Base-by-base conservation (phyloP, 2,797 vertebrate species). In the Tokudaia tokunoshimensis region DNA sequence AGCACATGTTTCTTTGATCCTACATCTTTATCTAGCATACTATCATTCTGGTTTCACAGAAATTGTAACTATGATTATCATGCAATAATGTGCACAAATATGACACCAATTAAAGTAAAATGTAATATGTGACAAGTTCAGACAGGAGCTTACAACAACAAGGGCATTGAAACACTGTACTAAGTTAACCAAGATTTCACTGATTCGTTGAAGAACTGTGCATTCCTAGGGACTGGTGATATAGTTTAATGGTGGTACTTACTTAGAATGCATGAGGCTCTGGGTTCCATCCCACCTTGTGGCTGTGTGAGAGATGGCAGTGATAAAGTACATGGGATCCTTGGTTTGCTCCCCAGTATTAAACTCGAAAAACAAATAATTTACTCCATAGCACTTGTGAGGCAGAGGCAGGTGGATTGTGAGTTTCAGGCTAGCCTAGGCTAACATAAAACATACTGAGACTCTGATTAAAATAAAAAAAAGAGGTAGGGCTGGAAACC, bases 71-170 rank as follows among this genome's bases (percentile, higher is more conserved):
- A 57, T 22, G 63, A 84, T 83, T 5, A 20, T n/a, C 7, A 44
- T 12, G 72, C 13, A 19, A 14, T 90, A 57, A 75, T 47, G 9
- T 41, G 31, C 29, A 5, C 29, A 63, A 37, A 81, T 15, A 3
- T 41, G 31, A 50, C 37, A 92, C n/a, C 34, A 82, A 75, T 86
- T 78, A 72, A 89, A 92, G 12, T n/a, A 92, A 94, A 95, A 90
- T 81, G 8, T 81, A 67, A 41, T 37, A 72, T 31, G 24, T 59
- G 20, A 41, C 12, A 86, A 70, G 17, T 82, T 31, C 24, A 92
- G 41, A 74, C n/a, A 63, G 57, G 92, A 29, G 31, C 47, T 44
- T 41, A n/a, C 3, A 55, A 6, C 15, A 78, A 41, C 41, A 41
- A 41, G 13, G 37, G 14, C 8, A 52, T 92, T 26, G 5, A 57